Evolutionary conservation across 2,113 vertebrate genomes (phyloP), one percentile per base, ranked within the genome.

Genomic region (Motacilla alba): DNA sequence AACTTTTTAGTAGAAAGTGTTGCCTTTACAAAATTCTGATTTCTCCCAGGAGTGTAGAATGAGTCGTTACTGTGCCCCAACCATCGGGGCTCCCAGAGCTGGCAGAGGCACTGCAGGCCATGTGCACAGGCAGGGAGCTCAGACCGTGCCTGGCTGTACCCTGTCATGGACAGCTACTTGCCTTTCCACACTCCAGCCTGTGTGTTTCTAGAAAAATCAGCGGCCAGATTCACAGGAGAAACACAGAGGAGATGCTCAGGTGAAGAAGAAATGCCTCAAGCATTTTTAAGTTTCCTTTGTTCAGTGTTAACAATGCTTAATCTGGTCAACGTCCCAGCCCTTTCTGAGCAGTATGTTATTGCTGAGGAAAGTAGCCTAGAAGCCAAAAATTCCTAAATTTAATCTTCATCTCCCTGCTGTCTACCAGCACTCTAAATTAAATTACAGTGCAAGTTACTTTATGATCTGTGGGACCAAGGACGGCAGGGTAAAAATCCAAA

Each of bases 111-210:
- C 64, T 37, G 75, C 0, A 1, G 39, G n/a, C 24, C 28, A 3
- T 3, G 11, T 18, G 37, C 30, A 68, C 28, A 41, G 44, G 16
- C 50, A 64, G 64, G 15, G 15, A 77, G 49, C 44, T 69, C 64
- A 50, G 26, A 6, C 1, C 0, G 7, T 59, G 33, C 15, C 19
- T 44, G n/a, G 17, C 41, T 62, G 14, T 49, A 26, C 13, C 22
- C 55, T 69, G 30, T 11, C 3, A 0, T 33, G 47, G 52, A 9
- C 13, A 62, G 12, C 10, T 28, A 47, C 2, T 15, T 63, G 52
- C 50, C 79, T 75, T 72, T 83, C 28, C 39, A 83, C 10, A 15
- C 16, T 62, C 72, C 79, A 82, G 13, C 35, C 41, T 75, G 17
- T 27, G 26, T 60, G 27, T 33, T 96, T 50, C 63, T 52, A 53